These are phyloP conservation scores for Scophthalmus maximus DNA, from an alignment of 2,113 vertebrate genomes.

Conservation along the genomic window DNA sequence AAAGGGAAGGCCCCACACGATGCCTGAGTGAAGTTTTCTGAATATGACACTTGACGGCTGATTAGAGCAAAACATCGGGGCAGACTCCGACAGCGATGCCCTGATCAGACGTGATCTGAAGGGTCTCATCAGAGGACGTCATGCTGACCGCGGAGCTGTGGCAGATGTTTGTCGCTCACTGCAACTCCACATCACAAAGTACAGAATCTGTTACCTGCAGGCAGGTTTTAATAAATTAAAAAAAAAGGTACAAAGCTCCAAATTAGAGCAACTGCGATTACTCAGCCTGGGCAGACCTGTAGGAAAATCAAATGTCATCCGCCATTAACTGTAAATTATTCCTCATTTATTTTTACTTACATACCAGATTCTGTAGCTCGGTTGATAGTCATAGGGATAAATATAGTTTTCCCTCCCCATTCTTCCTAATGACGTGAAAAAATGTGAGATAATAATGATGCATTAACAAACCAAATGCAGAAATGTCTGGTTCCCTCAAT, in stretches of 20 bases:
- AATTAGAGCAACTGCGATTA: slow-evolving; percentile 23
- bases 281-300: background rate
- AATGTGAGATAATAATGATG: slow-evolving; percentile 4
- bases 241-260: slow-evolving; percentile 16
- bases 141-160: slow-evolving; percentile 62
- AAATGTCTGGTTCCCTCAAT: background rate
- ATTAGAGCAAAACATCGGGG: slow-evolving; percentile 68
- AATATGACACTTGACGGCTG: slow-evolving; percentile 66
- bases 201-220: slow-evolving; percentile 32
- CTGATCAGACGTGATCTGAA: slow-evolving; percentile 71
- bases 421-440: background rate
- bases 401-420: background rate
- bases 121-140: slow-evolving; percentile 61
- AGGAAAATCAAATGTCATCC: slow-evolving; percentile 18
- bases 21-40: slow-evolving; percentile 33
- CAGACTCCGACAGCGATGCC: slow-evolving; percentile 58
- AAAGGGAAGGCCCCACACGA: slow-evolving; percentile 24
- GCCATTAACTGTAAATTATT: background rate
- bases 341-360: background rate
- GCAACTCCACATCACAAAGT: slow-evolving; percentile 43
- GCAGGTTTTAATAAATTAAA: slow-evolving; percentile 52
- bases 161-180: slow-evolving; percentile 58
- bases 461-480: slow-evolving; percentile 7
- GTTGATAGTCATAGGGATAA: background rate
- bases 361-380: background rate